These are phyloP conservation scores for Palloptera scutellata DNA, from an alignment of 2,888 invertebrate genomes.

Conservation along the genomic window DNA sequence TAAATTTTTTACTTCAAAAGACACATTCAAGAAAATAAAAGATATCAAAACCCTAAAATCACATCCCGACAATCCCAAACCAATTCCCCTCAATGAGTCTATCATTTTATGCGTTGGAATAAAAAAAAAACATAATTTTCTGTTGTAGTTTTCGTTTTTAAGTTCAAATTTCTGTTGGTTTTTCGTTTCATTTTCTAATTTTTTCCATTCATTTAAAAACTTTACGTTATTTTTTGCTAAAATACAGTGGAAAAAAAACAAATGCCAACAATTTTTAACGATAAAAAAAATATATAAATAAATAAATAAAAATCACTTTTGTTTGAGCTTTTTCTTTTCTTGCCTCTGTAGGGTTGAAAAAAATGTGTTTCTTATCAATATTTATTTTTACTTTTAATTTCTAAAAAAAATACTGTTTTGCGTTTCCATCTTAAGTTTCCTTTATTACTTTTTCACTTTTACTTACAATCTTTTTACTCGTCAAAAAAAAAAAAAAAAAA, in stretches of 20 bases:
- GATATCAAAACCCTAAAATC: slow-evolving; percentile 44
- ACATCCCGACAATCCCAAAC: slow-evolving; percentile 61
- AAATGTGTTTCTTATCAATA: slow-evolving; percentile 23
- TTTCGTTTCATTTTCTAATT: slow-evolving; percentile 29
- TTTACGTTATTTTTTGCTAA: no score
- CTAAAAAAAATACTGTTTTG: slow-evolving; percentile 19
- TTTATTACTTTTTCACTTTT: slow-evolving; percentile 27
- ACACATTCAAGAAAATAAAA: slow-evolving; percentile 40
- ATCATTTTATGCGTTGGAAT: slow-evolving; percentile 62
- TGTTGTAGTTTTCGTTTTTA: slow-evolving; percentile 41
- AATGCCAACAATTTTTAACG: no score
- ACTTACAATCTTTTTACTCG: slow-evolving; percentile 27
- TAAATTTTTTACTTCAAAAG: slow-evolving; percentile 28
- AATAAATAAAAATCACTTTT: slow-evolving; percentile 42
- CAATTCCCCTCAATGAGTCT: slow-evolving; percentile 65
- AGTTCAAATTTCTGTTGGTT: slow-evolving; percentile 29
- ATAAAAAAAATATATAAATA: slow-evolving; percentile 15
- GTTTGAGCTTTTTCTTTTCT: slow-evolving; percentile 65
- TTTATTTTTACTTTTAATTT: slow-evolving; percentile 26
- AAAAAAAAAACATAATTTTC: slow-evolving; percentile 48
- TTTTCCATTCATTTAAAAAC: slow-evolving; percentile 5
- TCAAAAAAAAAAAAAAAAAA: slow-evolving; percentile 31
- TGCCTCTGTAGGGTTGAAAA: slow-evolving; percentile 51
- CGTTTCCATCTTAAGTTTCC: slow-evolving; percentile 20
- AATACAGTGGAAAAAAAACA: no score